phyloP scores from a whole-genome alignment of 2,113 vertebrate species.

The Fregetta grallaria region DNA sequence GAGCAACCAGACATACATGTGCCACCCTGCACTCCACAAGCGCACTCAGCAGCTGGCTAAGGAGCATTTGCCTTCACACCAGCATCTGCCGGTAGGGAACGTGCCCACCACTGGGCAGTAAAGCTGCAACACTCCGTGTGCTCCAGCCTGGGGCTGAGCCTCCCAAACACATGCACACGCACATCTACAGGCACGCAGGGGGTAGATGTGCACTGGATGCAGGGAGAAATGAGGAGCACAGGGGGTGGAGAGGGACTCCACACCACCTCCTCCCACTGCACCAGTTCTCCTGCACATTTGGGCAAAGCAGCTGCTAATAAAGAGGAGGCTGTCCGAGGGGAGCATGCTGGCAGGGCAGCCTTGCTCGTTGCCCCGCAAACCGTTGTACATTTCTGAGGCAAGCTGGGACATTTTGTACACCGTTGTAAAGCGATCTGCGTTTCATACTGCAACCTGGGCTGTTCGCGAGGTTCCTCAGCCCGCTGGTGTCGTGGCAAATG shows the following conservation, averaged over 20 bases:
- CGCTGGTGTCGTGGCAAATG: background rate
- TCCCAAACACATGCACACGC: background rate
- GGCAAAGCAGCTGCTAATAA: background rate
- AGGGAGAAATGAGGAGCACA: background rate
- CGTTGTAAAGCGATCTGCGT: background rate
- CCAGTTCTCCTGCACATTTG: background rate
- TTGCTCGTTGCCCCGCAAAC: background rate
- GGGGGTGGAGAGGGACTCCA: background rate
- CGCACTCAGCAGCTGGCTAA: background rate
- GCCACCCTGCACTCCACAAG: background rate
- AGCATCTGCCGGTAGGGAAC: background rate
- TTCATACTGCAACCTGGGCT: background rate
- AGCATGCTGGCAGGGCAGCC: background rate
- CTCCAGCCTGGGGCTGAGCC: background rate
- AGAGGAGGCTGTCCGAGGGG: background rate
- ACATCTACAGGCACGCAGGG: background rate
- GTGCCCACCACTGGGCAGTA: fast-evolving
- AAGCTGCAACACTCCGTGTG: background rate
- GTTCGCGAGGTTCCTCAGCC: background rate
- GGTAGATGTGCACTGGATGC: background rate
- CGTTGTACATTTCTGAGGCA: background rate
- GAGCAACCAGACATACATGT: fast-evolving
- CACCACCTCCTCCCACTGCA: background rate
- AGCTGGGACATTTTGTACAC: background rate
- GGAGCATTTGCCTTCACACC: background rate